These are phyloP conservation scores for Lasius platythorax DNA, from an alignment of 2,888 invertebrate genomes.

Conservation along the genomic window DNA sequence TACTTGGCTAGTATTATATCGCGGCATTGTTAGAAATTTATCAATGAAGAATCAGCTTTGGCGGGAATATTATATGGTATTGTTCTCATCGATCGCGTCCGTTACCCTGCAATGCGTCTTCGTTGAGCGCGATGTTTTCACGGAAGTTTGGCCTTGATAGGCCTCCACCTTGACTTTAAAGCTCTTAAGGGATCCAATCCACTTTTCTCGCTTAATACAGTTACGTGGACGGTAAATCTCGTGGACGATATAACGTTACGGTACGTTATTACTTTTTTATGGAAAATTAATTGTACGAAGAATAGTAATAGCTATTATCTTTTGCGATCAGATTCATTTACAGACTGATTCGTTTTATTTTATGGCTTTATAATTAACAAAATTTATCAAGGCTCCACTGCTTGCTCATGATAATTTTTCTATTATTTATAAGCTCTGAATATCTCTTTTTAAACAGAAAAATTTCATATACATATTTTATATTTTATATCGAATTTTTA, in stretches of 20 bases:
- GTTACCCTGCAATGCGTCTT: conserved; percentile 57
- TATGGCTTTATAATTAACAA: no score
- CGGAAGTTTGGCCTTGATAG: conserved; percentile 75
- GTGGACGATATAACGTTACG: neutral
- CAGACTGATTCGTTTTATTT: neutral
- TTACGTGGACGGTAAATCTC: conserved; percentile 32
- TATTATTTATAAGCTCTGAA: neutral
- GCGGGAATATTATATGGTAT: conserved; percentile 63
- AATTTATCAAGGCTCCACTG: neutral
- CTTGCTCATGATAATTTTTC: neutral
- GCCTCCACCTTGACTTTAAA: conserved; percentile 75
- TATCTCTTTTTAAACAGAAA: neutral
- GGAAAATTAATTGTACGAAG: neutral
- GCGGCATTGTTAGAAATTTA: conserved; percentile 34
- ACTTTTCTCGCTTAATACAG: conserved; percentile 62
- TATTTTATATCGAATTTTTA: neutral
- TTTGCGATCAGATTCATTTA: neutral
- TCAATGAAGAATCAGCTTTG: conserved; percentile 53
- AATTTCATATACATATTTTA: neutral
- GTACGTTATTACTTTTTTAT: neutral
- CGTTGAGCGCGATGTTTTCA: conserved; percentile 67
- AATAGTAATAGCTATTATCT: neutral
- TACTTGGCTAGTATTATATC: neutral
- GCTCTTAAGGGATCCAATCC: conserved; percentile 65
- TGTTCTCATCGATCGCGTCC: conserved; percentile 66